These are phyloP conservation scores for Cydia strobilella DNA, from an alignment of 1,140 invertebrate species.

Conservation along the genomic window DNA sequence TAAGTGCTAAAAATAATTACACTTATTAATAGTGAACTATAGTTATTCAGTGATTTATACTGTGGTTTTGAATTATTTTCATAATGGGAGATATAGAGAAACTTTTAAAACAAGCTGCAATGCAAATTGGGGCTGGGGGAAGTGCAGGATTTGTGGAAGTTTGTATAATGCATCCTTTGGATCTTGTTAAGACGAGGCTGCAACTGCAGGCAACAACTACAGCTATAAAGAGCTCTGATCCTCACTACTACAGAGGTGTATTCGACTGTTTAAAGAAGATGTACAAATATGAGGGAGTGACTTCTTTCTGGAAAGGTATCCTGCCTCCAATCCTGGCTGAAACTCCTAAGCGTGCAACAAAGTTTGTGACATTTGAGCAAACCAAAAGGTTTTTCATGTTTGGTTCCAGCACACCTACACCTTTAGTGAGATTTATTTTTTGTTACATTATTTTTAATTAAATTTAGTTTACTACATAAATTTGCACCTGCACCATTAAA, in stretches of 20 bases:
- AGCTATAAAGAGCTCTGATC: conserved; percentile 75
- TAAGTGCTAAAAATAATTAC: conserved; percentile 5
- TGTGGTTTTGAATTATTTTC: neutral
- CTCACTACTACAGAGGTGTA: conserved; percentile 88
- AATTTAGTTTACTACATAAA: too few relatives aligned
- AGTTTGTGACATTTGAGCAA: conserved; percentile 96
- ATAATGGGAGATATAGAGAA: conserved; percentile 76
- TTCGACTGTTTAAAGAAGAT: conserved; percentile 94
- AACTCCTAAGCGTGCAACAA: conserved; percentile 95
- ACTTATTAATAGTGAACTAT: neutral
- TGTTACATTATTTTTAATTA: conserved; percentile 36
- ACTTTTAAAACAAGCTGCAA: conserved; percentile 85
- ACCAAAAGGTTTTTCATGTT: conserved; percentile 93
- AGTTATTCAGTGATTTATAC: neutral
- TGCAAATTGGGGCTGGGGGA: conserved; percentile 93
- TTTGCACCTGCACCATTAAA: neutral
- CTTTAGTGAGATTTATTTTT: conserved; percentile 82
- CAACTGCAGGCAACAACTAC: conserved; percentile 68
- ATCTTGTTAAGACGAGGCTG: conserved; percentile 91
- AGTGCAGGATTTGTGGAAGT: conserved; percentile 96
- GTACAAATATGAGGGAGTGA: conserved; percentile 89
- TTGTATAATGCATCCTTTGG: conserved; percentile 97
- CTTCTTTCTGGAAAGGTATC: conserved; percentile 95
- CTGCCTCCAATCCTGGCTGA: conserved; percentile 95
- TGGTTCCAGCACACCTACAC: conserved; percentile 85